Percentiles rank a stretch among this genome's conserved stretches.
Conservation (phyloP, 2,888 invertebrate species). For the Drosophila kanekoi region DNA sequence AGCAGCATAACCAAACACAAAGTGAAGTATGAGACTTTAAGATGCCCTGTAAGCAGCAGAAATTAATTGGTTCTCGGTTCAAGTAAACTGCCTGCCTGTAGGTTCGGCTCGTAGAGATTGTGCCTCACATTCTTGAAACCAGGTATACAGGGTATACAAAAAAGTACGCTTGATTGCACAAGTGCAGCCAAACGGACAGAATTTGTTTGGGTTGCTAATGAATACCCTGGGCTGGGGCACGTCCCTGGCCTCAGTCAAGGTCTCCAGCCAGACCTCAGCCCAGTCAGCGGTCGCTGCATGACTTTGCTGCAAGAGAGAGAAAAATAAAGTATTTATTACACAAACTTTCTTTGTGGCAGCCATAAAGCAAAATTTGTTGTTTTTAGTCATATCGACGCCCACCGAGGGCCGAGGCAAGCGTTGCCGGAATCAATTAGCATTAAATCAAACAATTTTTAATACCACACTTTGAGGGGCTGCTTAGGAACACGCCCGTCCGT, state of each 20-base stretch:
- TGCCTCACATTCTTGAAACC: too few relatives aligned
- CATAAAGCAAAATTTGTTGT: constrained; percentile 18
- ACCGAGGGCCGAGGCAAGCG: constrained; percentile 32
- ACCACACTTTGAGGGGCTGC: constrained; percentile 31
- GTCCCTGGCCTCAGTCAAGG: constrained; percentile 1
- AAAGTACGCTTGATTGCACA: constrained; percentile 44
- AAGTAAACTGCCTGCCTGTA: too few relatives aligned
- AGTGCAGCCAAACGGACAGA: constrained; percentile 37
- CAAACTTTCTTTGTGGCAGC: constrained; percentile 55
- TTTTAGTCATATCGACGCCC: constrained; percentile 50
- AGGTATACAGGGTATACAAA: constrained; percentile 16
- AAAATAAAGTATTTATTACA: constrained; percentile 37
- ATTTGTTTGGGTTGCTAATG: constrained; percentile 61
- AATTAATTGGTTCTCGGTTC: too few relatives aligned
- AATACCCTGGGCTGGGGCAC: constrained; percentile 23
- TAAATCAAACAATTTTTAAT: constrained; percentile 70
- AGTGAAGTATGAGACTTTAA: too few relatives aligned
- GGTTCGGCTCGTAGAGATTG: too few relatives aligned
- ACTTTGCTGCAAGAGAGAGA: constrained; percentile 23
- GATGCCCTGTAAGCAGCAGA: background rate
- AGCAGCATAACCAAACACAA: background rate
- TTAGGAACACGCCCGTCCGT: constrained; percentile 27
- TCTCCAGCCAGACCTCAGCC: background rate
- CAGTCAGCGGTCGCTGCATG: constrained; percentile 11
- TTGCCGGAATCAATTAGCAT: constrained; percentile 72